Conservation (phyloP, 2,888 invertebrate genomes). For the Oasisia sp. region DNA sequence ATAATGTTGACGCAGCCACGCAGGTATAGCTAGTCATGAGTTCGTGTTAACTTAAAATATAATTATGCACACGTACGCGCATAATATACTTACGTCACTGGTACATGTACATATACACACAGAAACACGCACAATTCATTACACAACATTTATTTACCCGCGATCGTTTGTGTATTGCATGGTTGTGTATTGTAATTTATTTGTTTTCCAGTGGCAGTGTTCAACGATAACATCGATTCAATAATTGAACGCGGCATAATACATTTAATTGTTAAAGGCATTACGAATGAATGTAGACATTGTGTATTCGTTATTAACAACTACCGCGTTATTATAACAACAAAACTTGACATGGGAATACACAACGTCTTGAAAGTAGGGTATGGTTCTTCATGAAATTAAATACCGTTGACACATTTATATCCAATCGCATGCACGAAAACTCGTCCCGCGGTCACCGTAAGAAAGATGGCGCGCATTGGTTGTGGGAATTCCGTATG, state of each 20-base stretch:
- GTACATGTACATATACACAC: not conserved
- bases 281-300: not conserved
- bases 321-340: not conserved
- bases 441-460: constrained; percentile 12
- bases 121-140: not conserved
- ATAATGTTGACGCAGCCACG: no score
- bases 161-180: not conserved
- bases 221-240: not conserved
- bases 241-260: not conserved
- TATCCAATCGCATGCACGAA: constrained; percentile 2
- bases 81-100: no score
- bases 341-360: not conserved
- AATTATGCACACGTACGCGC: no score
- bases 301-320: not conserved
- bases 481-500: not conserved
- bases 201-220: not conserved
- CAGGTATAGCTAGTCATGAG: no score
- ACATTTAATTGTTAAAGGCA: not conserved
- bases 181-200: not conserved
- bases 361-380: not conserved
- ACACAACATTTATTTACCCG: not conserved
- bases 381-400: not conserved
- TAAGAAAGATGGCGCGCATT: constrained; percentile 11
- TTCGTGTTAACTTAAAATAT: no score
- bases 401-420: constrained; percentile 4